These are phyloP conservation scores for Operophtera brumata DNA, from an alignment of 2,888 invertebrate species.

Conservation along the genomic window DNA sequence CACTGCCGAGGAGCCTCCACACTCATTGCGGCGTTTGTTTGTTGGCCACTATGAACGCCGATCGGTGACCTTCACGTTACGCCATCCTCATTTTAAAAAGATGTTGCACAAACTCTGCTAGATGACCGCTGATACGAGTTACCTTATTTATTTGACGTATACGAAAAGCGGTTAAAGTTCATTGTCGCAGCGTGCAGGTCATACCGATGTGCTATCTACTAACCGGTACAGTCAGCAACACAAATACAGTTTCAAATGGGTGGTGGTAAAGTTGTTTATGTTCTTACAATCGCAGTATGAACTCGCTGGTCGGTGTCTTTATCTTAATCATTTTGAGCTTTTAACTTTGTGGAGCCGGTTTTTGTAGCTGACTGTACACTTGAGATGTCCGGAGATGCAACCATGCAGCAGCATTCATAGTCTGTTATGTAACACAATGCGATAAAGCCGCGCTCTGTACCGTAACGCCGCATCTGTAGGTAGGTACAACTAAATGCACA, in stretches of 20 bases:
- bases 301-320: too few relatives aligned
- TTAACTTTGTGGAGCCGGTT: not conserved
- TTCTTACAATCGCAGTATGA: not conserved
- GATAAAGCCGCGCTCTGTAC: not conserved
- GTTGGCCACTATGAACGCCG: not conserved
- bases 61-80: not conserved
- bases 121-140: not conserved
- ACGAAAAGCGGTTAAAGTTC: constrained; percentile 9
- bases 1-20: not conserved
- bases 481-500: too few relatives aligned
- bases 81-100: not conserved
- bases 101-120: too few relatives aligned
- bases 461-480: not conserved
- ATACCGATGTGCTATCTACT: not conserved
- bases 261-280: not conserved
- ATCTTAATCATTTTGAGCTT: too few relatives aligned
- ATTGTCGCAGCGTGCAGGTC: constrained; percentile 1
- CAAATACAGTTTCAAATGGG: not conserved
- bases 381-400: not conserved
- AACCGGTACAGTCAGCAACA: constrained; percentile 6
- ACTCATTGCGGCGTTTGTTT: not conserved
- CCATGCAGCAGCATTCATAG: not conserved
- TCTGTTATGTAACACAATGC: constrained; percentile 6
- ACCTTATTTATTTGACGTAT: not conserved
- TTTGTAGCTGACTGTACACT: not conserved